Base-by-base conservation (phyloP, 2,888 invertebrate genomes). In the Lepidocyrtoides sp. region DNA sequence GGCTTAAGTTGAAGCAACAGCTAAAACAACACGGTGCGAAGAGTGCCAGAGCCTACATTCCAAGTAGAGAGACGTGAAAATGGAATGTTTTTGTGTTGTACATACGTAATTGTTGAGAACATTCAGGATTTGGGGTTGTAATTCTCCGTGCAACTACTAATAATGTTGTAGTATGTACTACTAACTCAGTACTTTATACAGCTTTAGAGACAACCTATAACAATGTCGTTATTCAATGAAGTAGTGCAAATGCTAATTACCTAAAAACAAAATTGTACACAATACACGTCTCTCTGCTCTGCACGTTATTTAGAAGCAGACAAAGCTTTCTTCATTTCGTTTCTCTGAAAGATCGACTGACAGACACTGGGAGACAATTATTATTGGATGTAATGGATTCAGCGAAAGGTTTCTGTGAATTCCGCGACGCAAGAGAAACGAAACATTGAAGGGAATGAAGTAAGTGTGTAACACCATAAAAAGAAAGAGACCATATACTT, bases 401-500 rank as follows among this genome's bases (percentile, higher is more conserved):
- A 8, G 51, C 12, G 14, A 12, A 17, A 51, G 4, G 51, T 2
- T n/a, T 2, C 20, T 60, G 60, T 60, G 32, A 54, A 79, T n/a
- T 4, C 17, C 54, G 8, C 36, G 57, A 41, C 60, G 26, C n/a
- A n/a, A n/a, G n/a, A n/a, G n/a, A n/a, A n/a, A n/a, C n/a, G n/a
- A n/a, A n/a, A 81, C 36, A 60, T 10, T 23, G 8, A 4, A 26
- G 4, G 26, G 60, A 60, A 17, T 54, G 14, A 54, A 54, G 17
- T 54, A 17, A 17, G 2, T 54, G 17, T 54, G 54, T 54, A 14
- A 17, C n/a, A n/a, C n/a, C n/a, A 54, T 17, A 54, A 54, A n/a
- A 60, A 57, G 66, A 51, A n/a, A 23, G 41, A 75, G 44, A 75
- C 23, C 29, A 63, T 66, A 82, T n/a, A n/a, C n/a, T n/a, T n/a